Conservation (phyloP, 1,140 invertebrate genomes). For the Caenorhabditis inopinata region DNA sequence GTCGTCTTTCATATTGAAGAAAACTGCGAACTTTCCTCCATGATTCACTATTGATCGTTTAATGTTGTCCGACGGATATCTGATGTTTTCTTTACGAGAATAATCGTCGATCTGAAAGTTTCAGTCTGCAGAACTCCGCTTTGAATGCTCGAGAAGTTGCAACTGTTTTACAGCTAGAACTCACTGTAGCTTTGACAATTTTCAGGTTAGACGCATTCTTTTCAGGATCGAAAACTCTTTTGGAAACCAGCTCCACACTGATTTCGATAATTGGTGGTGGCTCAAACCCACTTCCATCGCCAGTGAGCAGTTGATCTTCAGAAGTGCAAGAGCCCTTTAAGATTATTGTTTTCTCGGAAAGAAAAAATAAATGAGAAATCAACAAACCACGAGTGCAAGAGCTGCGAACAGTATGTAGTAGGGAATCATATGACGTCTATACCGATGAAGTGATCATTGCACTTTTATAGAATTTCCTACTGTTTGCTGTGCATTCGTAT, state of each 20-base stretch:
- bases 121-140: not conserved
- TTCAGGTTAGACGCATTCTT: conserved; percentile 7
- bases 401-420: not conserved
- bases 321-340: not conserved
- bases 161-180: not conserved
- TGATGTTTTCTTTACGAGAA: not conserved
- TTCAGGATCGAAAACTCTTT: not conserved
- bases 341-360: not conserved
- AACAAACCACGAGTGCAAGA: not conserved
- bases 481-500: not conserved
- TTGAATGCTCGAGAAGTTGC: not conserved
- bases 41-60: conserved; percentile 6
- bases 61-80: conserved; percentile 5
- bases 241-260: conserved; percentile 3
- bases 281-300: conserved; percentile 1
- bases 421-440: not conserved
- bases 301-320: not conserved
- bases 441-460: no score
- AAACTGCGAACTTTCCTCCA: conserved; percentile 1
- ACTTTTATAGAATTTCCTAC: not conserved
- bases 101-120: conserved; percentile 1
- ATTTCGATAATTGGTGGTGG: not conserved
- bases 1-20: not conserved
- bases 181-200: conserved; percentile 8
- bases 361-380: not conserved